Conservation (phyloP, 2,113 vertebrate genomes). For the Lophotis ruficrista region DNA sequence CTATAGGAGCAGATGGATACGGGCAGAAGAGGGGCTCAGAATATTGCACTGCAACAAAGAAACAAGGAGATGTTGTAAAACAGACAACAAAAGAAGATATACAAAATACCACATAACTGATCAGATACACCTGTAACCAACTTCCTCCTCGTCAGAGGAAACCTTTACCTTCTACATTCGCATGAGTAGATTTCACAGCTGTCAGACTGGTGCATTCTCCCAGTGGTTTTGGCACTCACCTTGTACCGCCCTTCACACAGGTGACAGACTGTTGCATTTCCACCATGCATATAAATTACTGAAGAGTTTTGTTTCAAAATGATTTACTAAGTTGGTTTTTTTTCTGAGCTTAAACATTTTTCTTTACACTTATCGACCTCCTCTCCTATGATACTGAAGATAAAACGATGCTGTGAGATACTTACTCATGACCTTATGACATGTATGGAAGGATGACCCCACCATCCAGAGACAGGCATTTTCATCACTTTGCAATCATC, state of each 20-base stretch:
- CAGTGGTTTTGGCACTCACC: background rate
- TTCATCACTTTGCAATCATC: slow-evolving; percentile 9
- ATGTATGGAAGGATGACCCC: background rate
- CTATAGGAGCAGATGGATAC: background rate
- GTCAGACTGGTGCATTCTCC: background rate
- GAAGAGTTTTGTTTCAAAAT: background rate
- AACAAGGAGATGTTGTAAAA: background rate
- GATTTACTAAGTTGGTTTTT: background rate
- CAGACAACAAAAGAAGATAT: background rate
- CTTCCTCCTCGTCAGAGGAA: background rate
- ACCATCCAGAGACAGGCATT: background rate
- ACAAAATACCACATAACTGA: background rate
- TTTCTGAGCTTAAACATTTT: background rate
- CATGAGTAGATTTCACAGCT: background rate
- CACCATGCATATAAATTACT: background rate
- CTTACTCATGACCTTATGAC: background rate
- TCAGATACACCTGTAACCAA: background rate
- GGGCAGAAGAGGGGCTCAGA: background rate
- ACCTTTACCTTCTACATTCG: background rate
- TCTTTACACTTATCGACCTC: background rate
- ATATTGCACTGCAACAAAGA: background rate
- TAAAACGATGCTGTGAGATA: background rate
- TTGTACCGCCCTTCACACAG: background rate
- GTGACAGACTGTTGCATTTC: background rate
- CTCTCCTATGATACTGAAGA: background rate